Conservation (phyloP, 2,888 invertebrate genomes). For the Blastobasis lacticolella region DNA sequence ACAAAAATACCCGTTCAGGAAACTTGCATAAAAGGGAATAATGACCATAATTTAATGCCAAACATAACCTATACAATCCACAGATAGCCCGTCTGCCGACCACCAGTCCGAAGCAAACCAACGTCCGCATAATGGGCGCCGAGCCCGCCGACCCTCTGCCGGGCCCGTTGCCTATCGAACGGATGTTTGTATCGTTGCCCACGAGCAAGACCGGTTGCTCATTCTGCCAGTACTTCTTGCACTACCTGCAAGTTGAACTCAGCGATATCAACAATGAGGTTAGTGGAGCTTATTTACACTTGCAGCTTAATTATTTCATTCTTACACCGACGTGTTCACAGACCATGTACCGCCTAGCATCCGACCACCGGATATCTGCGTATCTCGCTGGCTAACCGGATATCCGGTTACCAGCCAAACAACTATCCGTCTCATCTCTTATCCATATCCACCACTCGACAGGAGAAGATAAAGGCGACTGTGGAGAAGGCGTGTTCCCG, state of each 20-base stretch:
- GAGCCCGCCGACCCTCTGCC: constrained; percentile 46
- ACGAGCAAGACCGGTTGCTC: constrained; percentile 75
- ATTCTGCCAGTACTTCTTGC: constrained; percentile 88
- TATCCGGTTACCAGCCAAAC: too few species aligned
- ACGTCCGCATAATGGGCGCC: constrained; percentile 32
- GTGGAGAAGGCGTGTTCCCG: constrained; percentile 81
- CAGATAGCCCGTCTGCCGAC: constrained; percentile 32
- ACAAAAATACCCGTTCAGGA: too few species aligned
- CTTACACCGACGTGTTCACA: too few species aligned
- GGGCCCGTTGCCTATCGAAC: constrained; percentile 61
- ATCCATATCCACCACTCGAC: constrained; percentile 3
- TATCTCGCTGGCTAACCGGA: too few species aligned
- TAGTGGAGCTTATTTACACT: constrained; percentile 4
- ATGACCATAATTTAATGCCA: too few species aligned
- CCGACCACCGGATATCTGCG: too few species aligned
- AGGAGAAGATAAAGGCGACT: constrained; percentile 80
- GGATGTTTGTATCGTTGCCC: constrained; percentile 47
- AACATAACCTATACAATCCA: neutral
- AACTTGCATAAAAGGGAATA: too few species aligned
- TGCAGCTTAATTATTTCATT: too few species aligned
- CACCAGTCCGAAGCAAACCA: constrained; percentile 25
- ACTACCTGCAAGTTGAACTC: constrained; percentile 83
- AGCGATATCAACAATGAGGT: constrained; percentile 81
- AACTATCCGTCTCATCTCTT: neutral
- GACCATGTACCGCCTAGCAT: too few species aligned